Percentiles rank a stretch among this genome's conserved stretches.
Evolutionary conservation across 2,113 vertebrate genomes (phyloP).

Genomic region (Cheirogaleus medius): DNA sequence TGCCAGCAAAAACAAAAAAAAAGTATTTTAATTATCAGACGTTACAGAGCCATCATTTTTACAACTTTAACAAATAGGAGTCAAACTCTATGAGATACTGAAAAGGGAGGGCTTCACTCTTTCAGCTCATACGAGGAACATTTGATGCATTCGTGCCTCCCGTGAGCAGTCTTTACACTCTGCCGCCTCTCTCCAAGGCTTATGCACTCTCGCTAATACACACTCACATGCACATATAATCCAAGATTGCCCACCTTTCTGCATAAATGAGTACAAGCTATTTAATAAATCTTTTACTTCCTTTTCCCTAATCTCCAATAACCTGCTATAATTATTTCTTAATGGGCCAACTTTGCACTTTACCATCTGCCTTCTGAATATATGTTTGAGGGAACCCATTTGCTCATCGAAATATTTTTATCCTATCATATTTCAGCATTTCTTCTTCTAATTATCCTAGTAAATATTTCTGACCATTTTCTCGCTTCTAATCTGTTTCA

Average conservation of each 20-base stretch:
- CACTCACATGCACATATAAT: background rate
- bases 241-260: background rate
- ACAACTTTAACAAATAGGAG: slow-evolving; percentile 13
- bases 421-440: slow-evolving; percentile 7
- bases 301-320: slow-evolving; percentile 35
- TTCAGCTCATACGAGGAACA: background rate
- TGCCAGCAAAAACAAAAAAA: background rate
- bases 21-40: slow-evolving; percentile 26
- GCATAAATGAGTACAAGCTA: background rate
- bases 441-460: background rate
- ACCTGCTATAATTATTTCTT: slow-evolving; percentile 51
- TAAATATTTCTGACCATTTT: background rate
- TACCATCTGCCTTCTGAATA: slow-evolving; percentile 5
- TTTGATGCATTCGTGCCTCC: rapidly evolving
- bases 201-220: background rate
- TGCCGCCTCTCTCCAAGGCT: background rate
- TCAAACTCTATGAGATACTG: background rate
- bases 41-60: background rate
- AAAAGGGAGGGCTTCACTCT: background rate
- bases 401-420: slow-evolving; percentile 42
- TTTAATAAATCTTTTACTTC: slow-evolving; percentile 39
- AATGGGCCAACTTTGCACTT: slow-evolving; percentile 46
- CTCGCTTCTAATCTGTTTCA: background rate
- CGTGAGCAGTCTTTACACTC: background rate
- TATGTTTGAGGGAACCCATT: slow-evolving; percentile 21